These are phyloP conservation scores for Triops cancriformis DNA, from an alignment of 1,140 invertebrate genomes.

Conservation along the genomic window DNA sequence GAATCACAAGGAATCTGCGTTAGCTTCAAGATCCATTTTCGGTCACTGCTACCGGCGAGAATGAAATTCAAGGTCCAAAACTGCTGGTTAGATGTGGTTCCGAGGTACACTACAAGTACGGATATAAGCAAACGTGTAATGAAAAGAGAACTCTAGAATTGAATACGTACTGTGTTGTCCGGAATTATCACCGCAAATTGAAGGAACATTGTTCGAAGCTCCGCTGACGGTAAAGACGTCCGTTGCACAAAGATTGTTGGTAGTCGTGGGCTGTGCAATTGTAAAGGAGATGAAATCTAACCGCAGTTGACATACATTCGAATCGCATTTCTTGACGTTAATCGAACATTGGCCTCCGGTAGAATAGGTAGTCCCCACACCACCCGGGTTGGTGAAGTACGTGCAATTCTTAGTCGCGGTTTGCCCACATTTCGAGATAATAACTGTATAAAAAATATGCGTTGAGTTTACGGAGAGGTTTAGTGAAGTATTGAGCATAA, in stretches of 20 bases:
- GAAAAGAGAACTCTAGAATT: background rate
- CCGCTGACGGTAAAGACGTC: constrained; percentile 21
- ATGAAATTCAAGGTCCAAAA: background rate
- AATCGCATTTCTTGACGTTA: background rate
- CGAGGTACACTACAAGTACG: background rate
- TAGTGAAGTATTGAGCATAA: constrained; percentile 36
- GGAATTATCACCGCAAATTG: constrained; percentile 21
- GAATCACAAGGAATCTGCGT: constrained; percentile 23
- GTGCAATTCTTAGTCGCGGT: constrained; percentile 66
- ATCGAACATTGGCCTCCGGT: constrained; percentile 20
- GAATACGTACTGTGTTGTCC: constrained; percentile 24
- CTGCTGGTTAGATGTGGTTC: background rate
- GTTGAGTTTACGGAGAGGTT: background rate
- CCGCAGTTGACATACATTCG: background rate
- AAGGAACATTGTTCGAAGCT: constrained; percentile 19
- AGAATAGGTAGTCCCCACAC: constrained; percentile 6
- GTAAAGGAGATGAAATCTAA: constrained; percentile 21
- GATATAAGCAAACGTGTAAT: background rate
- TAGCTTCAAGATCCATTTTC: constrained; percentile 25
- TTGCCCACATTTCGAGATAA: constrained; percentile 48
- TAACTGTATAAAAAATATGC: constrained; percentile 2
- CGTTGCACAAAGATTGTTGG: constrained; percentile 15
- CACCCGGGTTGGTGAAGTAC: constrained; percentile 60
- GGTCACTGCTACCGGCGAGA: background rate
- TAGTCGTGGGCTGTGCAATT: constrained; percentile 17